Conservation (phyloP, 1,140 invertebrate species). For the Sarcophaga bullata region DNA sequence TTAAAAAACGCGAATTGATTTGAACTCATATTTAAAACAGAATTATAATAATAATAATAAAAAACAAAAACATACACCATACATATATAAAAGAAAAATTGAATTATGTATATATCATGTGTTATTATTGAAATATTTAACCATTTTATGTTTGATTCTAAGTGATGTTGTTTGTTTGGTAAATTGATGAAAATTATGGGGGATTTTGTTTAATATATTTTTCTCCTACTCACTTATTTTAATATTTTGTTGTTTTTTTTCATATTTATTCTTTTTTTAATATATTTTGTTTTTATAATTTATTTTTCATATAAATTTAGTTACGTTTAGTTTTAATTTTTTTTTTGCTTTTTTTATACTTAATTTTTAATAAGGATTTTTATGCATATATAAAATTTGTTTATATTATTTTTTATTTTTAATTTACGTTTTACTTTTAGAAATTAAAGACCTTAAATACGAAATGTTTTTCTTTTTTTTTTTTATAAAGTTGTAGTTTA, state of each 20-base stretch:
- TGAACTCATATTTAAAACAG: constrained; percentile 3
- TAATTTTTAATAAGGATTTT: constrained; percentile 36
- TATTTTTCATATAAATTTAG: constrained; percentile 28
- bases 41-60: not conserved
- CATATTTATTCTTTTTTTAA: constrained; percentile 24
- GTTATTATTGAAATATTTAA: not conserved
- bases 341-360: constrained; percentile 11
- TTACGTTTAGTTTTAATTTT: constrained; percentile 26
- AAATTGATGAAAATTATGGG: not conserved
- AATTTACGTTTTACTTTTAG: constrained; percentile 32
- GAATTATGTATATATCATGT: not conserved
- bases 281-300: not conserved
- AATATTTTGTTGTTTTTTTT: not conserved
- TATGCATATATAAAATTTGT: constrained; percentile 41
- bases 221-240: constrained; percentile 31
- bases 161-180: not conserved
- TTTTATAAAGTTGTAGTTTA: constrained; percentile 40
- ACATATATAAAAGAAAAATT: not conserved
- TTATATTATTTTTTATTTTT: constrained; percentile 28
- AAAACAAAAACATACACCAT: not conserved
- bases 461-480: constrained; percentile 23
- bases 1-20: constrained; percentile 8
- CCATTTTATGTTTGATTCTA: constrained; percentile 14
- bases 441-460: constrained; percentile 40
- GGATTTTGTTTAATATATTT: constrained; percentile 13